Evolutionary conservation across 1,140 invertebrate genomes (phyloP).

Genomic region (Zaprionus davidi): DNA sequence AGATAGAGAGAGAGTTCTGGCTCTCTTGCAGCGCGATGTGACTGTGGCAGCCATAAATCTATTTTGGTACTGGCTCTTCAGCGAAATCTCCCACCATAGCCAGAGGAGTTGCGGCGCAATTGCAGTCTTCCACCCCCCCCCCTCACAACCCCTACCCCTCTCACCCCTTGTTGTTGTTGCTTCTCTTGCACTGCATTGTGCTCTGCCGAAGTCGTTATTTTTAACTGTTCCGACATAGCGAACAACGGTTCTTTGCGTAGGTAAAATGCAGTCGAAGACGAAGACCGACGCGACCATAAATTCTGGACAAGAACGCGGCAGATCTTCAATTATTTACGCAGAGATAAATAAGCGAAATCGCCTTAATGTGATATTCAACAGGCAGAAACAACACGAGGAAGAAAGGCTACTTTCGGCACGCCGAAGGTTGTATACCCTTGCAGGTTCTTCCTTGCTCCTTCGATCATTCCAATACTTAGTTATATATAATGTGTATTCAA

Average conservation of each 20-base stretch:
- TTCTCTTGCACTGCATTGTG: slow-evolving; percentile 40
- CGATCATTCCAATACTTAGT: too few species aligned
- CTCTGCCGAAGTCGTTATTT: slow-evolving; percentile 64
- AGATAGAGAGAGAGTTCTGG: not conserved
- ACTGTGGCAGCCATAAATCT: slow-evolving; percentile 72
- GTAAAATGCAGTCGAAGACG: slow-evolving; percentile 55
- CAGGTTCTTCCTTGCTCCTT: too few species aligned
- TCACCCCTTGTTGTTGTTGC: slow-evolving; percentile 5
- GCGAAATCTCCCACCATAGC: slow-evolving; percentile 32
- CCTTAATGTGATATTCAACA: slow-evolving; percentile 61
- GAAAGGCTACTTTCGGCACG: too few species aligned
- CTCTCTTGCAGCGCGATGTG: slow-evolving; percentile 56
- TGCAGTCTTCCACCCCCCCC: slow-evolving; percentile 20
- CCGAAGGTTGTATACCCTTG: too few species aligned
- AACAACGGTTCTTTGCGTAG: slow-evolving; percentile 70
- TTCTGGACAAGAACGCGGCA: slow-evolving; percentile 29
- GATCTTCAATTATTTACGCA: slow-evolving; percentile 62
- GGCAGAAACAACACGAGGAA: slow-evolving; percentile 5
- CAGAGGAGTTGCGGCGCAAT: slow-evolving; percentile 55
- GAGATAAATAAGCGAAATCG: slow-evolving; percentile 56
- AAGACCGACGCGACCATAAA: slow-evolving; percentile 33
- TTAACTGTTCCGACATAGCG: slow-evolving; percentile 57
- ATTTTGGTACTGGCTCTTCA: slow-evolving; percentile 71
- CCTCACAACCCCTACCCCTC: too few species aligned
- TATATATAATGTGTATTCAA: too few species aligned